Evolutionary conservation across 1,140 invertebrate species (phyloP), one percentile per base, ranked within the genome.

Genomic region (Neodiprion fabricii): DNA sequence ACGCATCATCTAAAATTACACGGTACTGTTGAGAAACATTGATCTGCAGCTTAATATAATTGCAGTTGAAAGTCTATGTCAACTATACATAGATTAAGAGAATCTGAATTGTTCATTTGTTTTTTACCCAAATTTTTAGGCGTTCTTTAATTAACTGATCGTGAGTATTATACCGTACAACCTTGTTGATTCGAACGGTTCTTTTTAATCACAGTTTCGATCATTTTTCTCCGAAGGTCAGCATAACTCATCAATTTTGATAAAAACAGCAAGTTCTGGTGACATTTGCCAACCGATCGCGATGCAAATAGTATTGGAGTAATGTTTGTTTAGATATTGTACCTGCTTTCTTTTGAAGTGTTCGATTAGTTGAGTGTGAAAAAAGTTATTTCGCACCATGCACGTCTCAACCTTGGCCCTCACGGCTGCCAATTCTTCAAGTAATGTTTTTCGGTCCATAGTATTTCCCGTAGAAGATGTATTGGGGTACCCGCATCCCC

Each of bases 321-420:
- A 40, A 40, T 40, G 28, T 40, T 3, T 40, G 5, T 40, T 40
- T 40, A 5, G 2, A 40, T 40, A 40, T 40, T 40, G 2, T 75
- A 79, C 74, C 67, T 79, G 77, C 69, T 79, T 79, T 70, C 70
- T 76, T n/a, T 71, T 77, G 48, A 79, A 79, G 69, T 77, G 74
- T 17, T 79, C 73, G 21, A 77, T 72, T 23, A 79, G 74, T 47
- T 77, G 69, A 17, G 77, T 73, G 71, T 76, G 74, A 65, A 76
- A 72, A 66, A 48, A 75, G 72, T 77, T 72, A 73, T 79, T 79
- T 67, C 73, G 75, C 69, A 17, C 50, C 50, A 67, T 70, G 21
- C 72, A 71, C 0, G 67, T 40, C 50, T 72, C 70, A 14, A 69
- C 71, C 9, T 76, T 49, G 49, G 73, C 72, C 12, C 48, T 72